Evolutionary conservation across 2,888 invertebrate species (phyloP).

Genomic region (Lepidochitona cinerea): DNA sequence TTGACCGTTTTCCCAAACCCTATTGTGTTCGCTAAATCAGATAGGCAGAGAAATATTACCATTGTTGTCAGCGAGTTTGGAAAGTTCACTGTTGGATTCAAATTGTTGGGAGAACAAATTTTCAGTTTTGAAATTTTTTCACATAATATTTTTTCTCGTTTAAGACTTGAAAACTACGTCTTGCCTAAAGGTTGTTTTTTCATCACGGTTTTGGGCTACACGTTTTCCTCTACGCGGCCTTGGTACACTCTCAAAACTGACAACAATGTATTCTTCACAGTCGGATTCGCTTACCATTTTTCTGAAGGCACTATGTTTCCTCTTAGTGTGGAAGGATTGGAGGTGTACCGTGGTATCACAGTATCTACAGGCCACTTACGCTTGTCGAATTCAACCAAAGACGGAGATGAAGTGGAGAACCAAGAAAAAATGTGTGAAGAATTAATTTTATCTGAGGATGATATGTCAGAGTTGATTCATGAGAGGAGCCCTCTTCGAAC

Average conservation of each 20-base stretch:
- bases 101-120: background rate
- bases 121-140: background rate
- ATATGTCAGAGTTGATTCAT: no score
- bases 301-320: background rate
- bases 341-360: no score
- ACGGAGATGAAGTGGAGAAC: no score
- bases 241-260: background rate
- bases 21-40: background rate
- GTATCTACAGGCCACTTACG: no score
- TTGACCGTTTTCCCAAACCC: background rate
- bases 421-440: no score
- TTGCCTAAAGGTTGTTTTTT: background rate
- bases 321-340: background rate
- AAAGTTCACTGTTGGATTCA: background rate
- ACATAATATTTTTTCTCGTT: background rate
- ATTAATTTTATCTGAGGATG: no score
- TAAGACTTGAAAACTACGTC: background rate
- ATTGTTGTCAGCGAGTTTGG: background rate
- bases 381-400: no score
- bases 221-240: background rate
- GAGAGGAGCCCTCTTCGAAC: no score
- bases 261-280: background rate
- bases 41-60: background rate
- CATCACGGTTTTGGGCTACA: background rate
- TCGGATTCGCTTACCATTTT: background rate